These are phyloP conservation scores for Egretta garzetta DNA, from an alignment of 2,113 vertebrate species.

Conservation along the genomic window DNA sequence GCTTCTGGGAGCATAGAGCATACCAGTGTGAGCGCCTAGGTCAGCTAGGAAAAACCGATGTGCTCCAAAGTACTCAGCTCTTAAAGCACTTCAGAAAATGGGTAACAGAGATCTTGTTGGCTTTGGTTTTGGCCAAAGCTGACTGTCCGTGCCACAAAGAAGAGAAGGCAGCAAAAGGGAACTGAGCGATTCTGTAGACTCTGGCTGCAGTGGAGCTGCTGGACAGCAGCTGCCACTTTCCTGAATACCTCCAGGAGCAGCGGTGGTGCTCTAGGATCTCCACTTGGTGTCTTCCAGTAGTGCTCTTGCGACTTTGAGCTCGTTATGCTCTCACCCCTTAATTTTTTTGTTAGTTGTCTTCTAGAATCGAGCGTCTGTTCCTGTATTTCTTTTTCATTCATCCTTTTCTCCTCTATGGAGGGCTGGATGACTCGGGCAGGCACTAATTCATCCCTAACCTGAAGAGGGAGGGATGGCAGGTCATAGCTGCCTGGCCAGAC, in stretches of 20 bases:
- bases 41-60: background rate
- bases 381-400: background rate
- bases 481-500: background rate
- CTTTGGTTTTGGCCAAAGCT: background rate
- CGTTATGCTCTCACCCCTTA: background rate
- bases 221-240: background rate
- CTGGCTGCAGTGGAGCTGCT: background rate
- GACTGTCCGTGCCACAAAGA: background rate
- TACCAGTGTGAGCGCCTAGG: background rate
- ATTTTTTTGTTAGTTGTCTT: background rate
- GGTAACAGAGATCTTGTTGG: background rate
- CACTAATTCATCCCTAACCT: background rate
- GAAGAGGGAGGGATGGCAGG: background rate
- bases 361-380: background rate
- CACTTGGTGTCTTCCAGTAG: background rate
- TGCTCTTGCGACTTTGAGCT: background rate
- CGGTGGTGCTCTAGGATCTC: background rate
- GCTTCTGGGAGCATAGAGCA: fast-evolving
- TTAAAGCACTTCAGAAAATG: background rate
- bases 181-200: background rate
- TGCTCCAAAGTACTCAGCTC: background rate
- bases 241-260: background rate
- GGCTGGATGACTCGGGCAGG: background rate
- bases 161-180: background rate
- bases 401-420: background rate